Conservation (phyloP, 2,888 invertebrate genomes). For the Tinea pellionella region DNA sequence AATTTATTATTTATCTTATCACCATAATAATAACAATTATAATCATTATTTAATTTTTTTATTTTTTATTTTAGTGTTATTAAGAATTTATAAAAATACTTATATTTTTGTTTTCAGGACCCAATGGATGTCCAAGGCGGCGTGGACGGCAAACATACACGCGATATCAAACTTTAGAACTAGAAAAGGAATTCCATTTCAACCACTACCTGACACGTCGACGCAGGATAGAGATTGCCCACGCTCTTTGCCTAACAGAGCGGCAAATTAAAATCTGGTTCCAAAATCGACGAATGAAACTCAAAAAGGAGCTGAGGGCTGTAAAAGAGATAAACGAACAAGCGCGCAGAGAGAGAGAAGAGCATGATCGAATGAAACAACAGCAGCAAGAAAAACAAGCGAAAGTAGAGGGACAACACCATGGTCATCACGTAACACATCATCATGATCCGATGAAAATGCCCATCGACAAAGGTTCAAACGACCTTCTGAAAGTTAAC, state of each 20-base stretch:
- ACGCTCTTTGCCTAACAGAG: slow-evolving; percentile 95
- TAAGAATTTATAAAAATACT: neutral
- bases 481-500: slow-evolving; percentile 82
- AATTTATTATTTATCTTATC: neutral
- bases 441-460: slow-evolving; percentile 80
- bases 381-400: slow-evolving; percentile 90
- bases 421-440: slow-evolving; percentile 77
- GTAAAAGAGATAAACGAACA: slow-evolving; percentile 96
- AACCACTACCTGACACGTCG: slow-evolving; percentile 97
- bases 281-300: slow-evolving; percentile 96
- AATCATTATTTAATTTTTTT: neutral
- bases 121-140: slow-evolving; percentile 93
- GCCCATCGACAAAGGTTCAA: slow-evolving; percentile 79
- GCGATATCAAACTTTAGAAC: slow-evolving; percentile 96
- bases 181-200: slow-evolving; percentile 99
- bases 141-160: slow-evolving; percentile 98
- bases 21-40: neutral
- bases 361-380: slow-evolving; percentile 91
- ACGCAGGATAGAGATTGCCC: slow-evolving; percentile 96
- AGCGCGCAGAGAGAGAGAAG: slow-evolving; percentile 89
- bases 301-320: slow-evolving; percentile 94
- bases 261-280: slow-evolving; percentile 98
- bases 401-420: slow-evolving; percentile 79
- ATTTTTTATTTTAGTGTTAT: neutral
- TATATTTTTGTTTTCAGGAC: slow-evolving; percentile 79